Evolutionary conservation across 1,140 invertebrate genomes (phyloP).

Genomic region (Zaprionus taronus): DNA sequence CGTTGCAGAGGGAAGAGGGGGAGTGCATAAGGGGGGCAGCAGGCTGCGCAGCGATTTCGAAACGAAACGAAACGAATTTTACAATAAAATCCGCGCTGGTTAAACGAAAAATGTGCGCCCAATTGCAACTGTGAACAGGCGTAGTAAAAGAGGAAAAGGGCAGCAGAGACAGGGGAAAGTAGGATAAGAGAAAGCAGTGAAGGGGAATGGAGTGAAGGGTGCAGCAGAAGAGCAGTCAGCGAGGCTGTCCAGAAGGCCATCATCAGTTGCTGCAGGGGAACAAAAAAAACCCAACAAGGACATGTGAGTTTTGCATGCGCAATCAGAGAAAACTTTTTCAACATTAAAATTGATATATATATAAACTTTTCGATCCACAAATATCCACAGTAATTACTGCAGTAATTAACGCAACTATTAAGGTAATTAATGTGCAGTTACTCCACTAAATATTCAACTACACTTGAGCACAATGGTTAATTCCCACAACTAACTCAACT

Average conservation of each 20-base stretch:
- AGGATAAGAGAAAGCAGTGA: background rate
- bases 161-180: background rate
- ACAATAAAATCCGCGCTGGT: constrained; percentile 44
- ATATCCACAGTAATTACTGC: background rate
- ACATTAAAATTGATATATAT: background rate
- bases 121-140: constrained; percentile 42
- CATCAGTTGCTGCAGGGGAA: background rate
- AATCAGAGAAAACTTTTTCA: background rate
- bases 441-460: background rate
- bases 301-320: background rate
- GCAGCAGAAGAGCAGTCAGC: background rate
- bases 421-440: background rate
- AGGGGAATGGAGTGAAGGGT: background rate
- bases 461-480: background rate
- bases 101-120: constrained; percentile 42
- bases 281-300: background rate
- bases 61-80: constrained; percentile 46
- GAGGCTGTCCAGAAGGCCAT: background rate
- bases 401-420: background rate
- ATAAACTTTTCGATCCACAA: background rate
- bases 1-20: too few relatives aligned
- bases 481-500: background rate
- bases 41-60: constrained; percentile 16
- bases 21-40: background rate
- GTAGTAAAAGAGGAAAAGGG: background rate